A percentile compares a stretch with the other conserved stretches of the same genome.
Conservation (phyloP, 2,797 vertebrate species). For the Centropyge bicolor region DNA sequence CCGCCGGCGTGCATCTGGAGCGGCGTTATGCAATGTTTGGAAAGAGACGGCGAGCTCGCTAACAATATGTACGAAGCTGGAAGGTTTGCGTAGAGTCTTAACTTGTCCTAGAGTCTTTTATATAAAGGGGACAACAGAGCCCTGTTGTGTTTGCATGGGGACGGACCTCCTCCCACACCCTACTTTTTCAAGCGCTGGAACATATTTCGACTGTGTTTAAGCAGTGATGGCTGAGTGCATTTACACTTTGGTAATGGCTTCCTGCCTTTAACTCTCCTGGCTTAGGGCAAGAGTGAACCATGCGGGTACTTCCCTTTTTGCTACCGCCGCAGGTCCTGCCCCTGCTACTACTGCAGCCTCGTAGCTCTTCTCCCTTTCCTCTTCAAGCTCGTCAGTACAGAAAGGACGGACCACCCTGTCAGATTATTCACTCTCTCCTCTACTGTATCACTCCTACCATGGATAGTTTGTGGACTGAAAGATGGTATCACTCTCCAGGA, state of each 20-base stretch:
- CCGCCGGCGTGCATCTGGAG: slow-evolving; percentile 74
- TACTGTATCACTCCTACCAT: slow-evolving; percentile 56
- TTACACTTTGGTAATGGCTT: slow-evolving; percentile 84
- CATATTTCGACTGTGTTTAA: slow-evolving; percentile 75
- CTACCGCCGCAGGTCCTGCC: slow-evolving; percentile 44
- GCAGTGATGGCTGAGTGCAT: slow-evolving; percentile 80
- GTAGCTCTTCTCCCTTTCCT: slow-evolving; percentile 20
- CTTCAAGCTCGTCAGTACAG: slow-evolving; percentile 27
- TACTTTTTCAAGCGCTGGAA: slow-evolving; percentile 57
- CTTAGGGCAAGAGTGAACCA: slow-evolving; percentile 61
- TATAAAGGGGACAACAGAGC: slow-evolving; percentile 47
- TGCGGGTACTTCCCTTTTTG: slow-evolving; percentile 47
- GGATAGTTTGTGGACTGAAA: slow-evolving; percentile 66
- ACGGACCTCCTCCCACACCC: slow-evolving; percentile 35
- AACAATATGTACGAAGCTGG: slow-evolving; percentile 51
- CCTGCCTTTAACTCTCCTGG: slow-evolving; percentile 78
- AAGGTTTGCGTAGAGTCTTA: slow-evolving; percentile 16
- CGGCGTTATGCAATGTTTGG: slow-evolving; percentile 75
- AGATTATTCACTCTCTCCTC: slow-evolving; percentile 65
- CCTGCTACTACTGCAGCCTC: slow-evolving; percentile 31
- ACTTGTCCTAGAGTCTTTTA: slow-evolving; percentile 37
- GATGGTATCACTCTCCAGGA: slow-evolving; percentile 78
- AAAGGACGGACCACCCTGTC: slow-evolving; percentile 71
- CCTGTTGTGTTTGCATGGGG: slow-evolving; percentile 48
- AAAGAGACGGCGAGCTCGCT: slow-evolving; percentile 54